A percentile compares a stretch with the other conserved stretches of the same genome.
Evolutionary conservation across 2,888 invertebrate genomes (phyloP).

Genomic region (Hedya salicella): DNA sequence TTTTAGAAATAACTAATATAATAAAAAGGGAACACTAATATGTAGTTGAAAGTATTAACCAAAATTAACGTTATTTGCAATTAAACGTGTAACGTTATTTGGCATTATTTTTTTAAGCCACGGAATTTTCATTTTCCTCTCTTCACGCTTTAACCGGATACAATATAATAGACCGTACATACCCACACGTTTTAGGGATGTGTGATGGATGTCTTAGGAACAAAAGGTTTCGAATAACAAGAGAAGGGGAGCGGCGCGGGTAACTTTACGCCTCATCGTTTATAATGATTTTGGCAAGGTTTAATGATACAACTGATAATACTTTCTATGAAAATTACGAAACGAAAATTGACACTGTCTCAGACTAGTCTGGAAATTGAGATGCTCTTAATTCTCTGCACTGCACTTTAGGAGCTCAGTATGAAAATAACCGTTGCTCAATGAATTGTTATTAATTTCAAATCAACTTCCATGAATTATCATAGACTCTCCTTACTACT

Average conservation of each 20-base stretch:
- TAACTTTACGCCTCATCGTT: slow-evolving; percentile 27
- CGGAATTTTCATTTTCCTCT: not conserved
- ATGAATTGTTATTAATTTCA: too few species aligned
- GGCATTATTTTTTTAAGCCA: not conserved
- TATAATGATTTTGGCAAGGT: slow-evolving; percentile 29
- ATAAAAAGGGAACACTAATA: too few species aligned
- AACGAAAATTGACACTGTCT: not conserved
- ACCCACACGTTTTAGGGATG: slow-evolving; percentile 9
- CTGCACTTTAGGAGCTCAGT: too few species aligned
- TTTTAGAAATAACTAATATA: too few species aligned
- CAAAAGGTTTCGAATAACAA: slow-evolving; percentile 36
- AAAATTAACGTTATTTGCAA: too few species aligned
- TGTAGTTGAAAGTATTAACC: too few species aligned
- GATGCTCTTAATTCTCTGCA: too few species aligned
- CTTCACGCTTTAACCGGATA: slow-evolving; percentile 13
- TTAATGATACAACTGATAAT: slow-evolving; percentile 16
- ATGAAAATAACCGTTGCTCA: too few species aligned
- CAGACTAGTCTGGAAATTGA: too few species aligned
- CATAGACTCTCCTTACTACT: too few species aligned
- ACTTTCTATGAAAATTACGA: not conserved
- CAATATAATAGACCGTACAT: slow-evolving; percentile 18
- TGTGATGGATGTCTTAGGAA: slow-evolving; percentile 35
- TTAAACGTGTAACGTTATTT: too few species aligned
- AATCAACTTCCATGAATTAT: too few species aligned
- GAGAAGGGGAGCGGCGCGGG: slow-evolving; percentile 15